Conservation (phyloP, 2,113 vertebrate genomes). For the Pelvicachromis taeniatus region DNA sequence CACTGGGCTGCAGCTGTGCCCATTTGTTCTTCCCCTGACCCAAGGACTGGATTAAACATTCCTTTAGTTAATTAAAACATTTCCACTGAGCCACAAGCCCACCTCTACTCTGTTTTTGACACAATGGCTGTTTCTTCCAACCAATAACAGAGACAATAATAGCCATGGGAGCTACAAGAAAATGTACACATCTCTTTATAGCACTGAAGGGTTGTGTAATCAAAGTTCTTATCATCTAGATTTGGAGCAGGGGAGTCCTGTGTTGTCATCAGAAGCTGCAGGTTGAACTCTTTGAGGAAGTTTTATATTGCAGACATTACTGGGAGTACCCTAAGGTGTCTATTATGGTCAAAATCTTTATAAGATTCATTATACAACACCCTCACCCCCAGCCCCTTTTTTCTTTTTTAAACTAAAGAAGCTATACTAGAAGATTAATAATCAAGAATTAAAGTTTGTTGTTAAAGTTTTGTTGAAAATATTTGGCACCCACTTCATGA, state of each 20-base stretch:
- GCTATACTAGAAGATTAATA: background rate
- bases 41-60: conserved; percentile 46
- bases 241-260: conserved; percentile 16
- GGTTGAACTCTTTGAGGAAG: background rate
- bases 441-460: background rate
- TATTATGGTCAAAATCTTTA: background rate
- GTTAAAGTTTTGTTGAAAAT: background rate
- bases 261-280: conserved; percentile 6
- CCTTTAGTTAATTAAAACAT: conserved; percentile 61
- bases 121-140: conserved; percentile 23
- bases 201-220: conserved; percentile 13
- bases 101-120: conserved; percentile 11
- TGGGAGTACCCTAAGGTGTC: background rate
- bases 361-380: background rate
- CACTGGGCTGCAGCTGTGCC: background rate
- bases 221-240: conserved; percentile 28
- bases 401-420: background rate
- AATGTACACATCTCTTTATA: conserved; percentile 24
- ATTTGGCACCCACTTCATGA: background rate
- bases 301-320: conserved; percentile 3
- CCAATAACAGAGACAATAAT: conserved; percentile 30
- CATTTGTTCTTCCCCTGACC: conserved; percentile 31
- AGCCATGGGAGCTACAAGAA: conserved; percentile 18
- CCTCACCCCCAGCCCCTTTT: background rate
- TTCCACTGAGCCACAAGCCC: conserved; percentile 18